phyloP scores from a whole-genome alignment of 1,140 invertebrate species.

The Battus philenor region DNA sequence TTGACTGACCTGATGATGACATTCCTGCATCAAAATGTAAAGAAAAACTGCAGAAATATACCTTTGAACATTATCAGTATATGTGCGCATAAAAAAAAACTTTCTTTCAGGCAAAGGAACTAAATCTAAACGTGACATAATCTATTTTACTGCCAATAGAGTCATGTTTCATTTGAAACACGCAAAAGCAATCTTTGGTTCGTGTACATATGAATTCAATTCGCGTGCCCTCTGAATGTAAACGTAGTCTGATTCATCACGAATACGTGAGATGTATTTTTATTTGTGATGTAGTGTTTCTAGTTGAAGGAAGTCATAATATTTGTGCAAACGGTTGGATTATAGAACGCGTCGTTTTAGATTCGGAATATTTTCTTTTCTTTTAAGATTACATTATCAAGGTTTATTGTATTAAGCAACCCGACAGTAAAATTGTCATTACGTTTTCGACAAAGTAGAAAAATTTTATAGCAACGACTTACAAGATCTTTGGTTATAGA shows the following conservation, averaged over 20 bases:
- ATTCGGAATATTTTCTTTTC: too few relatives aligned
- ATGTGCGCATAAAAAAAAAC: conserved; percentile 1
- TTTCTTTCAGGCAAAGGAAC: conserved; percentile 5
- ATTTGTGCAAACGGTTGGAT: too few relatives aligned
- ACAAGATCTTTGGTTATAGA: too few relatives aligned
- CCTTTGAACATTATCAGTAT: not conserved
- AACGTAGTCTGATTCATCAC: conserved; percentile 16
- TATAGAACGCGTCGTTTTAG: too few relatives aligned
- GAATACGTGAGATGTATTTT: conserved; percentile 14
- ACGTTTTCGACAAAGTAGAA: too few relatives aligned
- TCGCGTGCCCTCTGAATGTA: not conserved
- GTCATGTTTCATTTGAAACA: conserved; percentile 4
- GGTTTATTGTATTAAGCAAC: too few relatives aligned
- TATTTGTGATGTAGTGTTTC: conserved; percentile 15
- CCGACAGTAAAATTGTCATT: too few relatives aligned
- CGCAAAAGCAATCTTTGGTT: conserved; percentile 7
- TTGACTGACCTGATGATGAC: too few relatives aligned
- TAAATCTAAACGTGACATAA: conserved; percentile 14
- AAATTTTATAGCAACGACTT: too few relatives aligned
- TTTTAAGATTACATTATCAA: too few relatives aligned
- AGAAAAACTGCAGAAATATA: not conserved
- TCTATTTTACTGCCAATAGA: conserved; percentile 15
- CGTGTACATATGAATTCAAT: conserved; percentile 7
- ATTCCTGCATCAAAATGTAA: not conserved
- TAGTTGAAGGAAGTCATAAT: conserved; percentile 12